phyloP scores from a whole-genome alignment of 2,113 vertebrate genomes.

The Hippocampus guttulatus region DNA sequence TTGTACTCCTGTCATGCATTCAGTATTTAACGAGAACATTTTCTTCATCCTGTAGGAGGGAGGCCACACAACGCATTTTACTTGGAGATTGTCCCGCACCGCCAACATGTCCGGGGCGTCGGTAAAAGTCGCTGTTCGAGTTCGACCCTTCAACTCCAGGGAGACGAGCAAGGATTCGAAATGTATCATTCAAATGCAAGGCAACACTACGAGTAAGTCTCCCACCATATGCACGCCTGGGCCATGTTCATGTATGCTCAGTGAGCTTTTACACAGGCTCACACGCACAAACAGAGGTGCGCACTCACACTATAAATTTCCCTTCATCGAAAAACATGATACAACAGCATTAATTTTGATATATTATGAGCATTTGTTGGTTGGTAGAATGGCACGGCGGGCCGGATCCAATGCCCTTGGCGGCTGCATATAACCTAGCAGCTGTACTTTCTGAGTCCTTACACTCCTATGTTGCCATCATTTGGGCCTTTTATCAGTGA shows the following conservation, averaged over 20 bases:
- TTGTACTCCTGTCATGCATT: background rate
- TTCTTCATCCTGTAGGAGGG: conserved; percentile 37
- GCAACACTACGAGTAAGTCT: conserved; percentile 96
- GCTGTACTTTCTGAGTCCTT: background rate
- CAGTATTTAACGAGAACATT: background rate
- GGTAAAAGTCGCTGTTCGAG: conserved; percentile 95
- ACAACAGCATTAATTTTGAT: background rate
- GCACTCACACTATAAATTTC: conserved; percentile 2
- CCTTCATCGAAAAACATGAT: background rate
- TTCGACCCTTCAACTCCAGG: conserved; percentile 94
- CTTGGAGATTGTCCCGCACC: conserved; percentile 36
- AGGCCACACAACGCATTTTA: conserved; percentile 30
- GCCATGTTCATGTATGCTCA: conserved; percentile 6
- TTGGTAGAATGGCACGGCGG: background rate
- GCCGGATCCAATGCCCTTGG: background rate
- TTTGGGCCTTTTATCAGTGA: conserved; percentile 41
- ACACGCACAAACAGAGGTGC: conserved; percentile 22
- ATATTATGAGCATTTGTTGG: background rate
- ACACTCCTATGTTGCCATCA: conserved; percentile 11
- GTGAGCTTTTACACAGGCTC: background rate
- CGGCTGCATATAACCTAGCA: background rate
- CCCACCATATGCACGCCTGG: conserved; percentile 10
- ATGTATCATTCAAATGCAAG: conserved; percentile 99
- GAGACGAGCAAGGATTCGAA: conserved; percentile 95
- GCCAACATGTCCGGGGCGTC: conserved; percentile 92